A percentile compares a stretch with the other conserved stretches of the same genome.
Conservation (phyloP, 2,113 vertebrate species). For the Rhinogobius similis region DNA sequence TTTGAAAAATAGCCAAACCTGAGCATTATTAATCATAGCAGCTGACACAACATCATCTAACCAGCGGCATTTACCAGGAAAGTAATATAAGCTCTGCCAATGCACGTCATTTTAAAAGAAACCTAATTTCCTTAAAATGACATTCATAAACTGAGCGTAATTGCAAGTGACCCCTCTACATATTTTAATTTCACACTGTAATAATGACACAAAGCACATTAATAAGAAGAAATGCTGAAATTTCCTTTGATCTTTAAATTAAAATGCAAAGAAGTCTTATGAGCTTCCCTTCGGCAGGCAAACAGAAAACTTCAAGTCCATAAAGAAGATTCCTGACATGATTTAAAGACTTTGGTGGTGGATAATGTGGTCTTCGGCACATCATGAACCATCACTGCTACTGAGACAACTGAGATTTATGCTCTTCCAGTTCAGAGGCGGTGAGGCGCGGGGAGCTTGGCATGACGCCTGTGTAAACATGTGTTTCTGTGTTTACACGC, state of each 20-base stretch:
- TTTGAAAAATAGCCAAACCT: constrained; percentile 2
- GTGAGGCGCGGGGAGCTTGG: constrained; percentile 52
- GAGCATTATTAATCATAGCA: constrained; percentile 11
- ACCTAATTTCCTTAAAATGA: constrained; percentile 59
- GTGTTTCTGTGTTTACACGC: constrained; percentile 68
- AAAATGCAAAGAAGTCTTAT: constrained; percentile 39
- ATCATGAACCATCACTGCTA: constrained; percentile 61
- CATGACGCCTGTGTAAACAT: constrained; percentile 70
- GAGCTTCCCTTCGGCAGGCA: constrained; percentile 23
- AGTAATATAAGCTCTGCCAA: constrained; percentile 50
- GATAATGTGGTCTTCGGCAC: constrained; percentile 65
- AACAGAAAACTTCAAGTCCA: constrained; percentile 41
- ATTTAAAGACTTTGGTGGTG: constrained; percentile 59
- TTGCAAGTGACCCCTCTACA: constrained; percentile 63
- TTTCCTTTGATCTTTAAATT: constrained; percentile 62
- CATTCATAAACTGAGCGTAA: constrained; percentile 63
- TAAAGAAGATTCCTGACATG: constrained; percentile 54
- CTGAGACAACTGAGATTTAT: constrained; percentile 74
- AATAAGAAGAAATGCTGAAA: constrained; percentile 46
- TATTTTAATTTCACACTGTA: constrained; percentile 71
- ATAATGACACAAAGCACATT: constrained; percentile 59
- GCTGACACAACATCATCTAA: constrained; percentile 31
- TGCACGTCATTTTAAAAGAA: constrained; percentile 41
- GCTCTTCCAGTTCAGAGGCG: constrained; percentile 47
- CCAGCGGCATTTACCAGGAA: constrained; percentile 40